A percentile compares a stretch with the other conserved stretches of the same genome.
phyloP scores from a whole-genome alignment of 37 sponge, comb jelly and placozoan species.

The Beroe forskalii region DNA sequence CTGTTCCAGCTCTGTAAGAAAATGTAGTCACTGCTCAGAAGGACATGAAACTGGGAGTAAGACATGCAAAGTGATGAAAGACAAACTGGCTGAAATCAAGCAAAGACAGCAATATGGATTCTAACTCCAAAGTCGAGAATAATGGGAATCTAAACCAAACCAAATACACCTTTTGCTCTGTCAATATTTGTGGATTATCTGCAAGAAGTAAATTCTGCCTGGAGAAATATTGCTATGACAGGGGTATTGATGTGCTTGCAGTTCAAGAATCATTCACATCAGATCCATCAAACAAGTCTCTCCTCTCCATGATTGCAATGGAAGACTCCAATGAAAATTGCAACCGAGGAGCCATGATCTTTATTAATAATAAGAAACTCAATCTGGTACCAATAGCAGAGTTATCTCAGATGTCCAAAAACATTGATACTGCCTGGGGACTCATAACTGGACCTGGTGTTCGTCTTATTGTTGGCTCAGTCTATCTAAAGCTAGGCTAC shows the following conservation, averaged over 20 bases:
- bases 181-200: background rate
- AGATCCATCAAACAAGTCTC: background rate
- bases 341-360: background rate
- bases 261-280: background rate
- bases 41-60: background rate
- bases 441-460: background rate
- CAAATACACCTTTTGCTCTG: background rate
- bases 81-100: background rate
- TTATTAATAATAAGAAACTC: background rate
- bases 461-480: background rate
- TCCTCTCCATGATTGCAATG: background rate
- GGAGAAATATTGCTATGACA: slow-evolving; percentile 2
- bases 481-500: background rate
- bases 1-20: background rate
- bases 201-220: background rate
- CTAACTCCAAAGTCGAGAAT: background rate
- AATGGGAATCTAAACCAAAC: background rate
- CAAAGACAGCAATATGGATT: background rate
- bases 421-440: slow-evolving; percentile 31
- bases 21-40: background rate
- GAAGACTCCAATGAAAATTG: background rate
- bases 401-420: background rate
- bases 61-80: background rate
- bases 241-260: background rate
- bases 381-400: background rate